Conservation (phyloP, 2,888 invertebrate species). For the Pyrochroa serraticornis region DNA sequence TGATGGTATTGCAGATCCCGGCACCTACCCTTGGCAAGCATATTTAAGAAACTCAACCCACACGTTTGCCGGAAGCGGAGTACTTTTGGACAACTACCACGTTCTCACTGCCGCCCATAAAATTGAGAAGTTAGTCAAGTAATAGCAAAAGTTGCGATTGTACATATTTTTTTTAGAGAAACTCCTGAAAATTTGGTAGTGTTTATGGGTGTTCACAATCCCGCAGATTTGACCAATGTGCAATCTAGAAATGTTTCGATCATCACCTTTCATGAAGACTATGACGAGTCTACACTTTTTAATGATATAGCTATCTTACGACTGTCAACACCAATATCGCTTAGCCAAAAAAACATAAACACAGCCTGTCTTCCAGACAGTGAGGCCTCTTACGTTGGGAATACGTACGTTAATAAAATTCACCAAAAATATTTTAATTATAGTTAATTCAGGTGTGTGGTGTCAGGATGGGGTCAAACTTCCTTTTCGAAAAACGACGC, state of each 20-base stretch:
- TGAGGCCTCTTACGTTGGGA: conserved; percentile 43
- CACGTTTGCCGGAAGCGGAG: conserved; percentile 73
- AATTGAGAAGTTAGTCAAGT: conserved; percentile 53
- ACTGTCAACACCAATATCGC: conserved; percentile 66
- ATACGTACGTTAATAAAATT: conserved; percentile 36
- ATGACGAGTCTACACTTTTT: conserved; percentile 72
- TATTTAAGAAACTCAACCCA: conserved; percentile 47
- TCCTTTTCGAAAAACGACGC: conserved; percentile 63
- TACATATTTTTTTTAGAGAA: conserved; percentile 30
- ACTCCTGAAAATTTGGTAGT: conserved; percentile 39
- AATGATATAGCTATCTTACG: conserved; percentile 83
- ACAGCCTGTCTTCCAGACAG: conserved; percentile 66
- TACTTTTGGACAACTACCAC: conserved; percentile 69
- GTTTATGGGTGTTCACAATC: conserved; percentile 46
- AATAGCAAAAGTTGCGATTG: not conserved
- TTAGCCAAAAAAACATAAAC: conserved; percentile 64
- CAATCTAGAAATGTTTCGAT: conserved; percentile 38
- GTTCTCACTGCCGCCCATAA: conserved; percentile 78
- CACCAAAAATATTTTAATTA: conserved; percentile 1
- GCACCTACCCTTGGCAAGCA: conserved; percentile 78
- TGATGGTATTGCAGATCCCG: conserved; percentile 67
- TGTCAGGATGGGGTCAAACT: conserved; percentile 89
- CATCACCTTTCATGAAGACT: conserved; percentile 64
- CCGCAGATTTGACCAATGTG: conserved; percentile 22
- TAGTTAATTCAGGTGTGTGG: conserved; percentile 61